Conservation (phyloP, 2,797 vertebrate species). For the Sebastes hopkinsi region DNA sequence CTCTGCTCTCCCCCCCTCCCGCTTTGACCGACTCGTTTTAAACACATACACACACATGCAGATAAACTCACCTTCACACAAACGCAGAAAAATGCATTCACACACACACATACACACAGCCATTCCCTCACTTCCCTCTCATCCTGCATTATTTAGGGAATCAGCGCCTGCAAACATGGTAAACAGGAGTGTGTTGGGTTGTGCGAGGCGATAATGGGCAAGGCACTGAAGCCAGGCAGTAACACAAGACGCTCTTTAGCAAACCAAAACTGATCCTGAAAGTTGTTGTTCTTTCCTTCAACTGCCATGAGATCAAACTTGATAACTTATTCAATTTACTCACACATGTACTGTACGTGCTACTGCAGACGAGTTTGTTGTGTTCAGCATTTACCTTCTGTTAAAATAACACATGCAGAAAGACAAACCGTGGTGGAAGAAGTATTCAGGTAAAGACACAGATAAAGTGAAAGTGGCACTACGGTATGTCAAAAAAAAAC, state of each 20-base stretch:
- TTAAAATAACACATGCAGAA: neutral
- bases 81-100: neutral
- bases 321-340: neutral
- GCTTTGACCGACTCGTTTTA: neutral
- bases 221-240: neutral
- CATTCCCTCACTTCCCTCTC: constrained; percentile 18
- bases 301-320: neutral
- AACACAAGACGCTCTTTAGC: constrained; percentile 26
- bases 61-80: neutral
- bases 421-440: neutral
- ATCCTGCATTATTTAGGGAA: constrained; percentile 76
- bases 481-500: neutral
- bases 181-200: constrained; percentile 64
- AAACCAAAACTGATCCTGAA: constrained; percentile 25
- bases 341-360: neutral
- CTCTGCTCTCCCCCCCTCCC: constrained; percentile 37
- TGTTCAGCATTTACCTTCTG: neutral
- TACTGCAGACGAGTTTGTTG: neutral
- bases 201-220: constrained; percentile 53
- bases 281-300: neutral
- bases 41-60: neutral
- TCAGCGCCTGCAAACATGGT: constrained; percentile 69
- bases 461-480: neutral
- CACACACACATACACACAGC: constrained; percentile 5
- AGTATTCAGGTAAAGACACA: neutral